phyloP scores from a whole-genome alignment of 2,888 invertebrate genomes.

The Oxystoma pomonae region DNA sequence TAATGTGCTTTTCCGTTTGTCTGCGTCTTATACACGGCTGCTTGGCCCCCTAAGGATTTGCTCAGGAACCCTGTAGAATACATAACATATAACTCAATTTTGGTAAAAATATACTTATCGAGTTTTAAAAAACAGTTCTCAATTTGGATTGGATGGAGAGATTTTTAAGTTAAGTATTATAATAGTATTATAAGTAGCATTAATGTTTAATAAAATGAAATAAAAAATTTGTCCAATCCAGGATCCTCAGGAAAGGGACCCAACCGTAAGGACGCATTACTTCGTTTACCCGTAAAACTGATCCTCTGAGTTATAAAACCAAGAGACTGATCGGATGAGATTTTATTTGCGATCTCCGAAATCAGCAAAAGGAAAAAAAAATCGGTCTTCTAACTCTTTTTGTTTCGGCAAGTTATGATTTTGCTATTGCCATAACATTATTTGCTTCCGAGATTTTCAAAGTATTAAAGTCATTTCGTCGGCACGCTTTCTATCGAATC shows the following conservation, averaged over 20 bases:
- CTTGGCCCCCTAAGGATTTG: no score
- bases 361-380: background rate
- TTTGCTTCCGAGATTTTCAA: background rate
- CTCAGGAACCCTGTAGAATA: no score
- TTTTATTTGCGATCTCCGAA: background rate
- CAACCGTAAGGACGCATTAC: background rate
- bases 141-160: no score
- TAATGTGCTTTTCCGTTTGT: no score
- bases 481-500: background rate
- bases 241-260: background rate
- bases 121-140: no score
- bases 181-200: no score
- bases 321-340: background rate
- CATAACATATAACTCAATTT: no score
- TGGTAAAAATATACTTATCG: no score
- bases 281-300: background rate
- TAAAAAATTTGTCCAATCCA: background rate
- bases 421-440: background rate
- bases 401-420: background rate
- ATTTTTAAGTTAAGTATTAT: no score
- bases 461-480: background rate
- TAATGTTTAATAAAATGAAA: no score
- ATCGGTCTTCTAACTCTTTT: background rate
- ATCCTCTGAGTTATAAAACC: background rate
- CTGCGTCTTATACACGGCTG: no score